These are phyloP conservation scores for Nebria ingens DNA, from an alignment of 1,140 invertebrate species.

Conservation along the genomic window DNA sequence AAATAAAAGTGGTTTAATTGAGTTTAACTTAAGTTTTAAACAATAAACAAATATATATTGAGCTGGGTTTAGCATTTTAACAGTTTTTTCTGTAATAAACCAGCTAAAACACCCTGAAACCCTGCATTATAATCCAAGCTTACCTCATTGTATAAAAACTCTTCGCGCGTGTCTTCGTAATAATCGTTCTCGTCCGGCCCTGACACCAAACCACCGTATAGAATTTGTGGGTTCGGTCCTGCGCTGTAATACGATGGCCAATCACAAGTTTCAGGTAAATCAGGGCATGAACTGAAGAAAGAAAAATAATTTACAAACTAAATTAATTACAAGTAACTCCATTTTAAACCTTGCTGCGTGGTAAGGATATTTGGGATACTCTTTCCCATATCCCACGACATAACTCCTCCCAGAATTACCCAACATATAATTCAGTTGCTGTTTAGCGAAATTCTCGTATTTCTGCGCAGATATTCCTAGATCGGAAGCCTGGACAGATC, in stretches of 20 bases:
- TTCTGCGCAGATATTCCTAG: slow-evolving; percentile 29
- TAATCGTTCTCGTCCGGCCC: slow-evolving; percentile 44
- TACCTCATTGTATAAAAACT: slow-evolving; percentile 46
- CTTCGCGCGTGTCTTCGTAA: slow-evolving; percentile 41
- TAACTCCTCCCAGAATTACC: slow-evolving; percentile 49
- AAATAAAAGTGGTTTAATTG: too few relatives aligned
- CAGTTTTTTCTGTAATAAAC: slow-evolving; percentile 30
- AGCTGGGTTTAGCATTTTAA: too few relatives aligned
- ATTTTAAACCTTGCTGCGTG: slow-evolving; percentile 41
- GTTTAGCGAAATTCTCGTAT: slow-evolving; percentile 45
- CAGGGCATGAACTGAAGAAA: slow-evolving; percentile 39
- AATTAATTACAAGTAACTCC: too few relatives aligned
- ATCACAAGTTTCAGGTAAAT: slow-evolving; percentile 38
- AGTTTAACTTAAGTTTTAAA: too few relatives aligned
- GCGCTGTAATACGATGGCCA: slow-evolving; percentile 39
- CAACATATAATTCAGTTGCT: slow-evolving; percentile 53
- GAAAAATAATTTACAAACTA: too few relatives aligned
- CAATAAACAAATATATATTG: too few relatives aligned
- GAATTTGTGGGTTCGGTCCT: slow-evolving; percentile 41
- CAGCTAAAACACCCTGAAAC: slow-evolving; percentile 42
- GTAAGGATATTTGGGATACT: slow-evolving; percentile 43
- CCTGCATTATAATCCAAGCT: slow-evolving; percentile 48
- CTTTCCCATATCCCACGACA: slow-evolving; percentile 51
- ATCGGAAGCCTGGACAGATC: slow-evolving; percentile 34
- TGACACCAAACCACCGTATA: slow-evolving; percentile 46